Base-by-base conservation (phyloP, 2,888 invertebrate species). In the Acanthosepion lycidas region DNA sequence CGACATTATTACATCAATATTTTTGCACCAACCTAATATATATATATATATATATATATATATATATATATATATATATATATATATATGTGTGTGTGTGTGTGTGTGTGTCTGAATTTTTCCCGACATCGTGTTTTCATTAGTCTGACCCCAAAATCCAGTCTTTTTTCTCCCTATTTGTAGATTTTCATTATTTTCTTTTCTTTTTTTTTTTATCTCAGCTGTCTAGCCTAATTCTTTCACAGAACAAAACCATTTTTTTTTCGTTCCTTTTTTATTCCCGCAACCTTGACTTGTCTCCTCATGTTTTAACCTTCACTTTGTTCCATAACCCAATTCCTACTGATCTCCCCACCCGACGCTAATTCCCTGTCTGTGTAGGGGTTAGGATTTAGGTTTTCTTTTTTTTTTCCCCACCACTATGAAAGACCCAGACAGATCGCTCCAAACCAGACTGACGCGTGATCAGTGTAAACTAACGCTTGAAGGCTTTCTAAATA, bases 241-340 rank as follows among this genome's bases (percentile, higher is more conserved):
- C 6, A 78, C n/a, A 78, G 8, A n/a, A 78, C n/a, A 78, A 78
- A n/a, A n/a, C 9, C n/a, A 12, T 78, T 78, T 78, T 78, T 78
- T 78, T 78, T 78, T n/a, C 78, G 42, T 42, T 42, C 42, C 42
- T 42, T 42, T 42, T 42, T 15, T 33, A n/a, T n/a, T 20, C 6
- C n/a, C 9, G n/a, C n/a, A 78, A n/a, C 78, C 78, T 78, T 78
- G 78, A 78, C 78, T 78, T 12, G 78, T 33, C n/a, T 33, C 15
- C 42, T 5, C 4, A n/a, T 4, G 9, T n/a, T n/a, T 78, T 78
- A 78, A 78, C 78, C 78, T 78, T 78, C 78, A 78, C 12, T 78
- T 78, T 78, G n/a, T n/a, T 78, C n/a, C 9, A n/a, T 78, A 78
- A 78, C 78, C 78, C n/a, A 78, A 78, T 78, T 78, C 78, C n/a